Evolutionary conservation across 2,888 invertebrate species (phyloP).

Genomic region (Atethmia centrago): DNA sequence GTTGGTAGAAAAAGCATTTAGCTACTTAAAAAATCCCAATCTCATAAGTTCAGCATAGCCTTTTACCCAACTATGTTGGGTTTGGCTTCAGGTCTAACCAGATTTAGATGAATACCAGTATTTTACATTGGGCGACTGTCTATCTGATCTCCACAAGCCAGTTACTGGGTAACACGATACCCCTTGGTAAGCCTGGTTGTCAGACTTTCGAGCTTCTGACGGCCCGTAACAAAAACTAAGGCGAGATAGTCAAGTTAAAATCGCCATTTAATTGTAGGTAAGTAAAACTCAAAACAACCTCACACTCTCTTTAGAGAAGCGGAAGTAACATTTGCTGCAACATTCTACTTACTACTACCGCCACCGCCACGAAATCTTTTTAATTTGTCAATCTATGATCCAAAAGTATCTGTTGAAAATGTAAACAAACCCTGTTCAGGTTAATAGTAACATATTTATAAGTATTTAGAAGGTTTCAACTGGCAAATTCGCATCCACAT

Average conservation of each 20-base stretch:
- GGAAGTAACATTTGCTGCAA: constrained; percentile 34
- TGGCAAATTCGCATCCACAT: too few species aligned
- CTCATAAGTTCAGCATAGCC: too few species aligned
- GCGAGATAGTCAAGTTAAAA: background rate
- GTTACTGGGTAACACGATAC: background rate
- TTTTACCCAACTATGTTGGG: too few species aligned
- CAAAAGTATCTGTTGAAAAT: too few species aligned
- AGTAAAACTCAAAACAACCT: constrained; percentile 12
- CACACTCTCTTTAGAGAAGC: constrained; percentile 22
- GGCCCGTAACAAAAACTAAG: background rate
- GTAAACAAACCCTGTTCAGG: too few species aligned
- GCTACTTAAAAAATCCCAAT: background rate
- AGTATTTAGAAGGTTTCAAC: too few species aligned
- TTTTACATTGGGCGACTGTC: background rate
- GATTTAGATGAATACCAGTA: background rate
- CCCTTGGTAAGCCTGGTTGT: background rate
- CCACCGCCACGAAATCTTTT: too few species aligned
- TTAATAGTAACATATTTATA: too few species aligned
- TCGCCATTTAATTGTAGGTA: background rate
- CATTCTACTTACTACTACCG: constrained; percentile 35
- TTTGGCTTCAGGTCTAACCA: background rate
- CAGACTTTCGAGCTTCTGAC: background rate
- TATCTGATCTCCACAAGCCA: background rate
- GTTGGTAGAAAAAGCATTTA: background rate
- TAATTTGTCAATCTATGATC: too few species aligned